These are phyloP conservation scores for Muscicapa striata DNA, from an alignment of 2,797 vertebrate species.

Conservation along the genomic window DNA sequence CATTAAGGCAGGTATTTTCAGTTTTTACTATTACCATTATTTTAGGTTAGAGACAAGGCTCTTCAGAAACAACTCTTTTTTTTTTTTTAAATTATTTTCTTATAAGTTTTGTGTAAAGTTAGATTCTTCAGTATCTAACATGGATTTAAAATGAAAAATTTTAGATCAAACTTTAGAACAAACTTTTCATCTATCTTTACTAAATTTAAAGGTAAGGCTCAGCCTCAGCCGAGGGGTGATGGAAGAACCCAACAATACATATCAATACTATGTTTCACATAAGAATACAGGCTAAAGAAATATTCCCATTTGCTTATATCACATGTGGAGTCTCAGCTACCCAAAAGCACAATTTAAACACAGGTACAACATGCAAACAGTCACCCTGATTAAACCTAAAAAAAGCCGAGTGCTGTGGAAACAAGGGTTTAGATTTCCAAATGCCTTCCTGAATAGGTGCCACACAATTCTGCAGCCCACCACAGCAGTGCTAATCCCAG, in stretches of 20 bases:
- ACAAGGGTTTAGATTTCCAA: background rate
- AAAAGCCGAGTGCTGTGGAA: background rate
- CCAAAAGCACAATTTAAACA: background rate
- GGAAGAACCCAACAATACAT: rapidly evolving
- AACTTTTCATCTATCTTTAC: background rate
- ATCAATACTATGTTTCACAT: background rate
- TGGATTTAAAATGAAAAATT: background rate
- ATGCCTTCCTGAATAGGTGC: background rate
- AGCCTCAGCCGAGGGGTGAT: background rate
- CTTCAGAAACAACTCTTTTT: background rate
- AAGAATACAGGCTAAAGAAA: background rate
- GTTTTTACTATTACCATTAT: background rate
- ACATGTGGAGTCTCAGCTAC: background rate
- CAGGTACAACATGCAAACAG: background rate
- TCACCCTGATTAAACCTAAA: background rate
- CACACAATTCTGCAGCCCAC: background rate
- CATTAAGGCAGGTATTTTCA: background rate
- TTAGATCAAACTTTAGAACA: background rate
- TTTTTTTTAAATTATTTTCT: background rate
- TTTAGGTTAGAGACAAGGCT: background rate
- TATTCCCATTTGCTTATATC: background rate
- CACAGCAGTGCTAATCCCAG: background rate
- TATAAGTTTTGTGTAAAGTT: background rate
- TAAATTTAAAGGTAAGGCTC: background rate
- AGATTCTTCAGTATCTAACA: background rate